Percentiles rank a stretch among this genome's conserved stretches.
phyloP scores from a whole-genome alignment of 1,140 invertebrate species.

The Halesus radiatus region DNA sequence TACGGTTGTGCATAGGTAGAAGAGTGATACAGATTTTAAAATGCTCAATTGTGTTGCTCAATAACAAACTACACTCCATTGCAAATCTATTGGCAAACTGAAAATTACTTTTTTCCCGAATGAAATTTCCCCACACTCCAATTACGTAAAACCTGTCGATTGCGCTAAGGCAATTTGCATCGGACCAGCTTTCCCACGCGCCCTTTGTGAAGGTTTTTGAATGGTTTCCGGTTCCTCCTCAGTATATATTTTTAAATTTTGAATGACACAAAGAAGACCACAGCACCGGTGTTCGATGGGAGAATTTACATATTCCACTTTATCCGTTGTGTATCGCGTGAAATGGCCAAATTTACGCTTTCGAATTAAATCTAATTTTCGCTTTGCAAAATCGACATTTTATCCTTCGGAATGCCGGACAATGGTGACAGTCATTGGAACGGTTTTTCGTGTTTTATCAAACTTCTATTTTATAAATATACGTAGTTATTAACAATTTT shows the following conservation, averaged over 20 bases:
- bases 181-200: not conserved
- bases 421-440: too few species aligned
- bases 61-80: not conserved
- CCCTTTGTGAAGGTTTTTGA: too few species aligned
- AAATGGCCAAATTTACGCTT: too few species aligned
- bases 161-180: constrained; percentile 22
- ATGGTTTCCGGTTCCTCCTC: not conserved
- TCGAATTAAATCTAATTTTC: too few species aligned
- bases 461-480: too few species aligned
- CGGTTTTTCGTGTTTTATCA: too few species aligned
- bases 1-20: too few species aligned
- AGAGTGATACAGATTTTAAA: not conserved
- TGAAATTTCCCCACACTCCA: not conserved
- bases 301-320: too few species aligned
- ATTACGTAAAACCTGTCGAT: constrained; percentile 16
- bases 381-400: too few species aligned
- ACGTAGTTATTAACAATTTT: too few species aligned
- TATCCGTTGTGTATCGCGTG: too few species aligned
- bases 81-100: not conserved
- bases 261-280: constrained; percentile 6
- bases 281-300: not conserved
- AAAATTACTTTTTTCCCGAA: constrained; percentile 3
- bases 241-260: not conserved
- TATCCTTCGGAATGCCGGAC: too few species aligned
- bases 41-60: not conserved